phyloP scores from a whole-genome alignment of 2,888 invertebrate species.

The Therioaphis trifolii region DNA sequence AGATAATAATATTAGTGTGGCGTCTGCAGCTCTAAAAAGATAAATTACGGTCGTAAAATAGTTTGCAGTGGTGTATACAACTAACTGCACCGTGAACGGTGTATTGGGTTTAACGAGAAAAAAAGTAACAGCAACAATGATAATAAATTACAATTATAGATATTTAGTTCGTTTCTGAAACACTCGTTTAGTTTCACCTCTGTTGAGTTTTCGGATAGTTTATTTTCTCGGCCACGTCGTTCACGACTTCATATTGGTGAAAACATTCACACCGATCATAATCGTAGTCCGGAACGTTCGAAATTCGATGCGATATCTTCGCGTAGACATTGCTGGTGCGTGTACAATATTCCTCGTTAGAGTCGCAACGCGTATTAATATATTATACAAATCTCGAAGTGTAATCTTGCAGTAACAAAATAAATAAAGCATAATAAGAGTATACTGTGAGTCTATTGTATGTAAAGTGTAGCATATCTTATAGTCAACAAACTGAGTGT shows the following conservation, averaged over 20 bases:
- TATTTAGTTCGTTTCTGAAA: conserved; percentile 21
- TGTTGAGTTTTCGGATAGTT: not conserved
- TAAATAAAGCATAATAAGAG: too few species aligned
- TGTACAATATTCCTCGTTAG: not conserved
- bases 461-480: too few species aligned
- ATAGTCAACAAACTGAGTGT: too few species aligned
- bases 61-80: not conserved
- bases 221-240: not conserved
- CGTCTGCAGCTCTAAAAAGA: not conserved
- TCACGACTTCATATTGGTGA: not conserved
- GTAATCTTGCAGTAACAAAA: too few species aligned
- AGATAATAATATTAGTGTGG: not conserved
- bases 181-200: conserved; percentile 14
- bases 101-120: not conserved
- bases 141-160: conserved; percentile 25
- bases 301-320: not conserved
- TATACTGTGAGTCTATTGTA: too few species aligned
- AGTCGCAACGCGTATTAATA: not conserved
- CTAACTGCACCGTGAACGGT: not conserved
- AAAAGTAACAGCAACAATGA: not conserved
- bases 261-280: not conserved
- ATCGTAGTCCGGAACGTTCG: not conserved
- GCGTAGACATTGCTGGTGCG: not conserved
- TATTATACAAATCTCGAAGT: not conserved
- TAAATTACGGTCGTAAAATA: conserved; percentile 12